phyloP scores from a whole-genome alignment of 1,140 invertebrate species.

The Bombus confusus region DNA sequence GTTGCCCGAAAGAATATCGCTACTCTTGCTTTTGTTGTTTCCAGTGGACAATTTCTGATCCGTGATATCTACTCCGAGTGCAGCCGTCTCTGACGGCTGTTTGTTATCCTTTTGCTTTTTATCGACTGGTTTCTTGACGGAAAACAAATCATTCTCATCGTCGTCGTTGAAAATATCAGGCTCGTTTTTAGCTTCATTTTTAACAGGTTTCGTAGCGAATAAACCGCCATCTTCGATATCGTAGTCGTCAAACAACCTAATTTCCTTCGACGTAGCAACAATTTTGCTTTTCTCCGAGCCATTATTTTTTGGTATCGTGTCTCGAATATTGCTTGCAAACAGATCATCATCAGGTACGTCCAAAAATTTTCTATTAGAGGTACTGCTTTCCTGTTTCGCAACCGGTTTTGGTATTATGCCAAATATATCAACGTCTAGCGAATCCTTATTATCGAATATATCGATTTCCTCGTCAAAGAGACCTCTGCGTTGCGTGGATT shows the following conservation, averaged over 20 bases:
- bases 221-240: slow-evolving; percentile 55
- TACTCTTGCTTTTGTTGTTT: slow-evolving; percentile 35
- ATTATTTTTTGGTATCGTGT: slow-evolving; percentile 5
- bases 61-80: not conserved
- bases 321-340: slow-evolving; percentile 16
- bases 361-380: not conserved
- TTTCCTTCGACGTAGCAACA: slow-evolving; percentile 26
- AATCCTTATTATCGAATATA: slow-evolving; percentile 68
- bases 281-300: slow-evolving; percentile 16
- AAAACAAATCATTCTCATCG: slow-evolving; percentile 60
- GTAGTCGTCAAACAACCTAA: slow-evolving; percentile 59
- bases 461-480: slow-evolving; percentile 72
- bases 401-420: slow-evolving; percentile 41
- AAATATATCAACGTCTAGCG: slow-evolving; percentile 75
- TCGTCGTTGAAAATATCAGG: slow-evolving; percentile 12
- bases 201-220: slow-evolving; percentile 44
- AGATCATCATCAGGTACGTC: slow-evolving; percentile 13
- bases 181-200: slow-evolving; percentile 24
- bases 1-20: slow-evolving; percentile 18
- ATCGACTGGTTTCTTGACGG: not conserved
- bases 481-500: slow-evolving; percentile 39
- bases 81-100: too few relatives aligned
- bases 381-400: not conserved
- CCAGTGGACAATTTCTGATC: slow-evolving; percentile 6
- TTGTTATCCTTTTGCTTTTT: not conserved